Conservation (phyloP, 2,888 invertebrate species). For the Drosophila basisetae region DNA sequence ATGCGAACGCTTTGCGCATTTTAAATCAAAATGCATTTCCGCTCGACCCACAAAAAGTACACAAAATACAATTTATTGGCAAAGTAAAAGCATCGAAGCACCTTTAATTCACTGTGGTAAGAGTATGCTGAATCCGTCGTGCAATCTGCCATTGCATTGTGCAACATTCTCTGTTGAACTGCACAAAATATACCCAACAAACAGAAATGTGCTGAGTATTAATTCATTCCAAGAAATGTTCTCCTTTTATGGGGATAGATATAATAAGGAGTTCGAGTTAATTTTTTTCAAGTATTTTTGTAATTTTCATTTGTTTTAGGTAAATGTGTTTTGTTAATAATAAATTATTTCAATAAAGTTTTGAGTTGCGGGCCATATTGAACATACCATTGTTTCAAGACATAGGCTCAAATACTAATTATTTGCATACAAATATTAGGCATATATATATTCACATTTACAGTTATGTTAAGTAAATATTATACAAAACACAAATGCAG, state of each 20-base stretch:
- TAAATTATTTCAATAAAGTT: background rate
- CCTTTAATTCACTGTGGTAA: conserved; percentile 28
- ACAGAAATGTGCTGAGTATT: background rate
- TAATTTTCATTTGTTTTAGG: background rate
- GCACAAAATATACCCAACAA: background rate
- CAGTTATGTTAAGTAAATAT: conserved; percentile 18
- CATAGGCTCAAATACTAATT: background rate
- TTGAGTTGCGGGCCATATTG: background rate
- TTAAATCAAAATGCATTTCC: conserved; percentile 79
- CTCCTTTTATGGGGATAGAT: background rate
- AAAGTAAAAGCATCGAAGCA: conserved; percentile 51
- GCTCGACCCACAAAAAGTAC: conserved; percentile 61
- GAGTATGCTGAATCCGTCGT: background rate
- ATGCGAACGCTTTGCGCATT: conserved; percentile 67
- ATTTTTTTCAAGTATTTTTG: too few species aligned
- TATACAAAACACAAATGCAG: background rate
- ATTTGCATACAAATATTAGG: conserved; percentile 8
- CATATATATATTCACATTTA: conserved; percentile 15
- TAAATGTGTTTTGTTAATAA: background rate
- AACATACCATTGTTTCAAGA: background rate
- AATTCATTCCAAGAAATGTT: background rate
- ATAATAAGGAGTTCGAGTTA: too few species aligned
- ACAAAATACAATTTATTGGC: conserved; percentile 69
- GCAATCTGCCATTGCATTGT: conserved; percentile 8
- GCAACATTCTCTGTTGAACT: background rate